Evolutionary conservation across 2,113 vertebrate genomes (phyloP).

Genomic region (Synodontis membranacea): DNA sequence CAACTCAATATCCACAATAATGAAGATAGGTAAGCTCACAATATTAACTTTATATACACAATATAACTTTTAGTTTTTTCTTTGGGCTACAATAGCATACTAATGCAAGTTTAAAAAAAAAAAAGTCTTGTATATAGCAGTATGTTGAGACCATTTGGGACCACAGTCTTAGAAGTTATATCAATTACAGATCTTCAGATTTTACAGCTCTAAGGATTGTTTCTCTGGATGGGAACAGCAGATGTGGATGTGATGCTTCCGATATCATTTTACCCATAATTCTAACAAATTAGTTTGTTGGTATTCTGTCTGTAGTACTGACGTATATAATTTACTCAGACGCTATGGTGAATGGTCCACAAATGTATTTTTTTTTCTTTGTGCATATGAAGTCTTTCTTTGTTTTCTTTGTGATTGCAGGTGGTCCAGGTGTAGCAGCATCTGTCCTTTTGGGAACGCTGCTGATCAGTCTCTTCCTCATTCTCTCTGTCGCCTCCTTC

Average conservation of each 20-base stretch:
- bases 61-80: neutral
- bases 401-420: slow-evolving; percentile 63
- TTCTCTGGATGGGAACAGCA: neutral
- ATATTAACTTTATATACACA: no score
- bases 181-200: neutral
- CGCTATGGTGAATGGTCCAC: neutral
- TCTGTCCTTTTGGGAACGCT: slow-evolving; percentile 91
- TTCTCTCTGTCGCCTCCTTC: slow-evolving; percentile 89
- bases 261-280: neutral
- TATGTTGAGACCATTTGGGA: slow-evolving; percentile 13
- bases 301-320: neutral
- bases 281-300: neutral
- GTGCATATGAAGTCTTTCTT: neutral
- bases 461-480: slow-evolving; percentile 86
- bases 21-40: slow-evolving; percentile 72
- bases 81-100: no score
- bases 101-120: neutral
- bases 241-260: neutral
- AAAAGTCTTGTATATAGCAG: neutral
- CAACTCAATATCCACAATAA: slow-evolving; percentile 65
- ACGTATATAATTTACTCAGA: neutral
- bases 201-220: neutral
- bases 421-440: slow-evolving; percentile 81
- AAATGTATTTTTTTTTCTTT: neutral
- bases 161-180: neutral